Conservation (phyloP, 92 coral and sea anemone species). For the Metridium senile region DNA sequence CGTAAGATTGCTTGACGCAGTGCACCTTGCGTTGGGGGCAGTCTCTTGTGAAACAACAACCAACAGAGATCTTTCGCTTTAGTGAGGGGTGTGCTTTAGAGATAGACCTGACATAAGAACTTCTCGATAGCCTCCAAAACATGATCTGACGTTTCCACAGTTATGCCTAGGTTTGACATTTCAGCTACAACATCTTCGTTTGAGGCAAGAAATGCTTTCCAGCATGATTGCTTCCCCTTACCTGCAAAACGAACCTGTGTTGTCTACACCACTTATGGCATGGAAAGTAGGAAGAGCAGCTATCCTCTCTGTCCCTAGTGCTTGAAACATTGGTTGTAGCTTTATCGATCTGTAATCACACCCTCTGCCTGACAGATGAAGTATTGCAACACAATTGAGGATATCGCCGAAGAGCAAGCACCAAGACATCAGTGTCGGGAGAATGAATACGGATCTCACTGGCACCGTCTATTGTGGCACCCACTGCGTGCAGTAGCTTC, state of each 20-base stretch:
- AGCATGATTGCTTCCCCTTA: constrained; percentile 50
- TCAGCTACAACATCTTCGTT: constrained; percentile 17
- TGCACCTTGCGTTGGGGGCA: constrained; percentile 42
- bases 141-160: background rate
- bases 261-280: constrained; percentile 38
- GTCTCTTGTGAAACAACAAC: constrained; percentile 15
- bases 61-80: background rate
- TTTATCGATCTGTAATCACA: constrained; percentile 18
- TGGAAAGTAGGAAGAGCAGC: constrained; percentile 49
- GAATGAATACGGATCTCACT: constrained; percentile 45
- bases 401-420: constrained; percentile 45
- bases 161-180: constrained; percentile 8
- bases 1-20: constrained; percentile 23
- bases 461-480: constrained; percentile 51
- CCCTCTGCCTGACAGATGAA: constrained; percentile 57
- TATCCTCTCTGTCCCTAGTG: constrained; percentile 40
- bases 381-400: constrained; percentile 56
- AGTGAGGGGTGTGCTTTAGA: background rate
- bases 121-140: constrained; percentile 7
- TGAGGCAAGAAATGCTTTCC: constrained; percentile 30
- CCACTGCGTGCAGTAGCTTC: constrained; percentile 52
- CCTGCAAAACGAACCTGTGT: constrained; percentile 46
- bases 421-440: constrained; percentile 62
- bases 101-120: constrained; percentile 35
- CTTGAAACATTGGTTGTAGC: constrained; percentile 32